Evolutionary conservation across 2,113 vertebrate species (phyloP), one percentile per base, ranked within the genome.

Genomic region (Pomatostomus ruficeps): DNA sequence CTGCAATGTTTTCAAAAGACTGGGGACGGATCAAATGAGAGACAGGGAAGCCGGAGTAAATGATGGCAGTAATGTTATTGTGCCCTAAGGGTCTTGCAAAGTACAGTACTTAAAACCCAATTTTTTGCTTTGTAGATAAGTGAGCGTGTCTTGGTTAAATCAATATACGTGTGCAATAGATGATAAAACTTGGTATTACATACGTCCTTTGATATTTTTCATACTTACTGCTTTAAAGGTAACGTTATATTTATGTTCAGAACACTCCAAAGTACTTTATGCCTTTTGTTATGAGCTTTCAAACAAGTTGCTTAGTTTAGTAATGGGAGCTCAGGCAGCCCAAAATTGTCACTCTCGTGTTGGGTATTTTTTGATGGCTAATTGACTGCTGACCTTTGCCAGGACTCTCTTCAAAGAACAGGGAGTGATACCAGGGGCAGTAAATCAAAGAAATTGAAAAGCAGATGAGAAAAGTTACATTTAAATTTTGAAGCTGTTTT

Each of bases 71-170:
- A 96, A 95, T 95, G 94, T 90, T 92, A 52, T 86, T 94, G 90
- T 96, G 93, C 93, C 94, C 90, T 84, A 28, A 93, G 90, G 95
- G 85, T 86, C 82, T 94, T 93, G 88, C 88, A 86, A 96, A 96
- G 88, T 93, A 72, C 79, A 67, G 75, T 96, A 83, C 93, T 97
- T 96, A 96, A 94, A 96, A 74, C 88, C 68, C 65, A 90, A 91
- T 96, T 96, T 96, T 89, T 96, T 96, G 94, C 92, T 95, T 97
- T 96, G 95, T 91, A 96, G 91, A 90, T 95, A 94, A 94, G 95
- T 93, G 91, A 93, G 75, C 19, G 3, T 94, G 94, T 93, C 93
- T 85, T 1, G 5, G 88, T 94, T 93, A 96, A 97, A 93, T 94
- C 93, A 90, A 91, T 96, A 86, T 86, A 84, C 2, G 28, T 36